These are phyloP conservation scores for Brenthis ino DNA, from an alignment of 2,888 invertebrate genomes.

Conservation along the genomic window DNA sequence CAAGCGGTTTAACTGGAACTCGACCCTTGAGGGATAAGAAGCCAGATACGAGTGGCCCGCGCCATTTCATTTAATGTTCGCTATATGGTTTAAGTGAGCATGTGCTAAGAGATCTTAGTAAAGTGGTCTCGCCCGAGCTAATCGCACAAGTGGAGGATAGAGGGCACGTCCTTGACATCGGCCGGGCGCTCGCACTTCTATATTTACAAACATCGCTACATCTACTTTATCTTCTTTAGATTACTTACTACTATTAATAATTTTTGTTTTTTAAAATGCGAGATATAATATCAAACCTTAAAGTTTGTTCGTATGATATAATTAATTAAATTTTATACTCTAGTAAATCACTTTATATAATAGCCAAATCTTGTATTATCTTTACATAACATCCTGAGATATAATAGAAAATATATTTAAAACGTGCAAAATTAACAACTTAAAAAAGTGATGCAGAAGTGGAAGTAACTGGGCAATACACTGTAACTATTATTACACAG, in stretches of 20 bases:
- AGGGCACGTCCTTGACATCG: conserved; percentile 70
- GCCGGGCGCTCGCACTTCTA: conserved; percentile 51
- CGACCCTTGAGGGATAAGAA: conserved; percentile 40
- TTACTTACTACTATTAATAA: conserved; percentile 8
- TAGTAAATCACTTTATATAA: too few relatives aligned
- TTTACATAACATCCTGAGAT: too few relatives aligned
- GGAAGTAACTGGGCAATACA: conserved; percentile 17
- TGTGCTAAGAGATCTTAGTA: conserved; percentile 49
- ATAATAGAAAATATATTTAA: not conserved
- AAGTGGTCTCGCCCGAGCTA: conserved; percentile 43
- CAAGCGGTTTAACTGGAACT: conserved; percentile 47
- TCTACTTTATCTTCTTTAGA: conserved; percentile 17
- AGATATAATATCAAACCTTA: too few relatives aligned
- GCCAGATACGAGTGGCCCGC: conserved; percentile 43
- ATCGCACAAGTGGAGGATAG: conserved; percentile 46
- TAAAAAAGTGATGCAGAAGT: not conserved
- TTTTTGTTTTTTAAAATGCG: not conserved
- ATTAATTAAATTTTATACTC: too few relatives aligned
- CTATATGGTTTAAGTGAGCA: conserved; percentile 37
- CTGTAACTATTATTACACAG: conserved; percentile 33
- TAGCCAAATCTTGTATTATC: too few relatives aligned
- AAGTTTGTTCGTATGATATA: too few relatives aligned
- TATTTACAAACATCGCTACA: conserved; percentile 54
- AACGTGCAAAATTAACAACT: not conserved
- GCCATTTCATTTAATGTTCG: conserved; percentile 38